These are phyloP conservation scores for Conchocele bisecta DNA, from an alignment of 2,888 invertebrate genomes.

Conservation along the genomic window DNA sequence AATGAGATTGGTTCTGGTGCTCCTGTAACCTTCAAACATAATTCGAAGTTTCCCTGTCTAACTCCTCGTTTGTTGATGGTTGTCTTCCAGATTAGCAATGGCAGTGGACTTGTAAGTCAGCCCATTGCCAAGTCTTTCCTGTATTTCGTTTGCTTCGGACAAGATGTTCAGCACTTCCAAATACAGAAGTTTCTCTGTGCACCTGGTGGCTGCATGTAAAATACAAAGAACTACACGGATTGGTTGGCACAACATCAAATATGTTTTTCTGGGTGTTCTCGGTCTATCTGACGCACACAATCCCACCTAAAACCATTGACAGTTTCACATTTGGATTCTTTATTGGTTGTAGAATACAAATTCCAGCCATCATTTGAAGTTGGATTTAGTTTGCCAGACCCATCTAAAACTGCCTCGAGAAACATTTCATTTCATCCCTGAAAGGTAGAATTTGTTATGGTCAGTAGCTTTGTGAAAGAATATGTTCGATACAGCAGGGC, in stretches of 20 bases:
- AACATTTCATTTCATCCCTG: not conserved
- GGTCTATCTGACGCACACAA: not conserved
- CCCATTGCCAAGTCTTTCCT: not conserved
- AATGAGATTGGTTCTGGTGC: not conserved
- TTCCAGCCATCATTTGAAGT: not conserved
- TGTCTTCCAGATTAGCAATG: not conserved
- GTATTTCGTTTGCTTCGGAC: not conserved
- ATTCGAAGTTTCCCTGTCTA: not conserved
- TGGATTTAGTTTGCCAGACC: not conserved
- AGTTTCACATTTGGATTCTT: not conserved
- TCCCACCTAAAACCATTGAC: not conserved
- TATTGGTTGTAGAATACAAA: not conserved
- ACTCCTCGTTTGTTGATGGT: not conserved
- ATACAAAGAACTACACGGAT: not conserved
- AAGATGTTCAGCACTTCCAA: not conserved
- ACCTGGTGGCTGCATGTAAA: not conserved
- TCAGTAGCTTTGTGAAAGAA: no score
- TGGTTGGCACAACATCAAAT: no score
- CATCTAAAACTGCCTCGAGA: not conserved
- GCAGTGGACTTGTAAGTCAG: not conserved
- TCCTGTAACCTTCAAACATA: not conserved
- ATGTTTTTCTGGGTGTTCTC: no score
- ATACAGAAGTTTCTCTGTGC: not conserved
- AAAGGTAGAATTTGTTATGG: no score
- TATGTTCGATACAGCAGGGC: no score